Percentiles rank a stretch among this genome's conserved stretches.
Evolutionary conservation across 2,888 invertebrate genomes (phyloP).

Genomic region (Lomographa bimaculata): DNA sequence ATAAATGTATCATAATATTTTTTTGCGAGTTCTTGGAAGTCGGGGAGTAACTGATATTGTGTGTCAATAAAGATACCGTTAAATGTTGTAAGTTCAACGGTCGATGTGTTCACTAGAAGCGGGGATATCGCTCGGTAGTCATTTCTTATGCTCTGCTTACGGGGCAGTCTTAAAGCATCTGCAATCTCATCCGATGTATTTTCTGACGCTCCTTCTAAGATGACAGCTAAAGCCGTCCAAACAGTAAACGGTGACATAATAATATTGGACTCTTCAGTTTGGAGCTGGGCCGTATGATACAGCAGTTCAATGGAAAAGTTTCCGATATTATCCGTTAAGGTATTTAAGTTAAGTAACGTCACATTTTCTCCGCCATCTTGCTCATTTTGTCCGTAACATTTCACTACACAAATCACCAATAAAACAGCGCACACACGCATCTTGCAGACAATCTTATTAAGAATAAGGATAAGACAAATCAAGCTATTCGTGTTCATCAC

Average conservation of each 20-base stretch:
- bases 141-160: conserved; percentile 30
- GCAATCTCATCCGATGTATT: conserved; percentile 79
- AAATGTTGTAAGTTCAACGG: conserved; percentile 60
- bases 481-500: too few relatives aligned
- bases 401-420: conserved; percentile 23
- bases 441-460: too few relatives aligned
- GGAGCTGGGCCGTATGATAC: conserved; percentile 51
- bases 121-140: conserved; percentile 48
- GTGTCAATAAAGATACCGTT: conserved; percentile 63
- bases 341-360: conserved; percentile 36
- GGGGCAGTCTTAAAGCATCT: conserved; percentile 48
- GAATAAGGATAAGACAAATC: too few relatives aligned
- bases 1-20: conserved; percentile 53
- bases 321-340: conserved; percentile 63
- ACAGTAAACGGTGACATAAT: conserved; percentile 87
- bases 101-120: conserved; percentile 60
- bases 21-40: conserved; percentile 47
- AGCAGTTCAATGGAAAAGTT: conserved; percentile 72
- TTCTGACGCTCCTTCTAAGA: conserved; percentile 84
- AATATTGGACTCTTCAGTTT: conserved; percentile 62
- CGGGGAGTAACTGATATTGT: conserved; percentile 33
- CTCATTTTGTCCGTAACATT: conserved; percentile 35
- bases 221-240: conserved; percentile 85
- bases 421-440: conserved; percentile 4
- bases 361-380: conserved; percentile 2